Evolutionary conservation across 1,140 invertebrate species (phyloP).

Genomic region (Conus betulinus): DNA sequence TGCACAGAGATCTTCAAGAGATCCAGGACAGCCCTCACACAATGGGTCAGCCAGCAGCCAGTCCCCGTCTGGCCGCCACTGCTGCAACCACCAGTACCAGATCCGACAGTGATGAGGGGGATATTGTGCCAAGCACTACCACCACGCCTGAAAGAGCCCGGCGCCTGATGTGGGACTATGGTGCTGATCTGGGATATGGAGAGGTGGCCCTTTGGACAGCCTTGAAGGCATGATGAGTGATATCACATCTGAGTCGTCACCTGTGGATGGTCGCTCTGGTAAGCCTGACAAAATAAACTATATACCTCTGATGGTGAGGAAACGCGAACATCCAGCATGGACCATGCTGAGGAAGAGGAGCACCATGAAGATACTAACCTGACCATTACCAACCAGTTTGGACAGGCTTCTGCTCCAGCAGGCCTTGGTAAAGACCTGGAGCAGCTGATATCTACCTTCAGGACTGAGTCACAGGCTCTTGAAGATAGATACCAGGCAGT

Average conservation of each 20-base stretch:
- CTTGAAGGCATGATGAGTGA: slow-evolving; percentile 56
- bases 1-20: slow-evolving; percentile 65
- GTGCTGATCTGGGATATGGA: slow-evolving; percentile 61
- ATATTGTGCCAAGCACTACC: slow-evolving; percentile 56
- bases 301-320: slow-evolving; percentile 53
- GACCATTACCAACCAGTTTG: not conserved
- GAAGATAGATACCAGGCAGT: slow-evolving; percentile 39
- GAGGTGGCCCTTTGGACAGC: slow-evolving; percentile 46
- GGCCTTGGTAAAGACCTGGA: slow-evolving; percentile 18
- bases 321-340: slow-evolving; percentile 42
- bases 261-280: slow-evolving; percentile 40
- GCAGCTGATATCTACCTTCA: slow-evolving; percentile 32
- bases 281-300: slow-evolving; percentile 26
- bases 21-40: slow-evolving; percentile 63
- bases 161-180: slow-evolving; percentile 65
- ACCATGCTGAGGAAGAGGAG: slow-evolving; percentile 24
- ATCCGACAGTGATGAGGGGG: slow-evolving; percentile 47
- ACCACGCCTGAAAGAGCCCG: slow-evolving; percentile 47
- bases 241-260: slow-evolving; percentile 31
- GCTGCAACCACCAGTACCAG: slow-evolving; percentile 7
- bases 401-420: slow-evolving; percentile 23
- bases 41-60: slow-evolving; percentile 24
- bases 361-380: slow-evolving; percentile 29
- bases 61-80: not conserved
- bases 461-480: slow-evolving; percentile 28